phyloP scores from a whole-genome alignment of 1,140 invertebrate species.

The Trinorchestia longiramus region DNA sequence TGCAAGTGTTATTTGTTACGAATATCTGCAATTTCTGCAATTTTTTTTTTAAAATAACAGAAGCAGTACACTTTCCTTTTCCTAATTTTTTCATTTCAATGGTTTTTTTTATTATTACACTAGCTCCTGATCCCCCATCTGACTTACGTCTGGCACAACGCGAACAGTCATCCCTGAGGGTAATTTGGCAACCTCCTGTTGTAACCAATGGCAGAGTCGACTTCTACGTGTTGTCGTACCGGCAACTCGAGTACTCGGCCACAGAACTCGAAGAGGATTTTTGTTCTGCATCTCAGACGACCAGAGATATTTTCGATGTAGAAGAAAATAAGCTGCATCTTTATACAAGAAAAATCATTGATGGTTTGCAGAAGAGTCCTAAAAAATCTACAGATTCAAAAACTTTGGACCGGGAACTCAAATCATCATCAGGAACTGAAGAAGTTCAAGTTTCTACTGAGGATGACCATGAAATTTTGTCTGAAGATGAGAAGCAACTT shows the following conservation, averaged over 20 bases:
- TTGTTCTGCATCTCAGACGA: not conserved
- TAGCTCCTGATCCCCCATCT: not conserved
- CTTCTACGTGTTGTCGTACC: conserved; percentile 21
- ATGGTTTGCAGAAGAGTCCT: not conserved
- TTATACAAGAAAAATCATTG: not conserved
- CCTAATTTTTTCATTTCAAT: too few relatives aligned
- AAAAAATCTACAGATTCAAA: not conserved
- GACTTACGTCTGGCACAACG: not conserved
- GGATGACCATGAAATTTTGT: not conserved
- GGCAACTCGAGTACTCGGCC: not conserved
- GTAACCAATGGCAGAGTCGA: not conserved
- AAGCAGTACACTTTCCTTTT: too few relatives aligned
- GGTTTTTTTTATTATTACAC: not conserved
- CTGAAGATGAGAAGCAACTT: not conserved
- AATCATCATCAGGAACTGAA: not conserved
- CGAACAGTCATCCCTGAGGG: not conserved
- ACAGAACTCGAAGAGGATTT: not conserved
- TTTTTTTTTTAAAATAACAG: too few relatives aligned
- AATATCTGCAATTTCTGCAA: too few relatives aligned
- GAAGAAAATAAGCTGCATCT: not conserved
- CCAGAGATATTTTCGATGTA: not conserved
- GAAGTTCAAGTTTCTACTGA: not conserved
- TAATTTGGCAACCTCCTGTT: not conserved
- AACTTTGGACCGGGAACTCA: not conserved
- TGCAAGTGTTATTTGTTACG: too few relatives aligned